Conservation (phyloP, 2,113 vertebrate genomes). For the Podilymbus podiceps region DNA sequence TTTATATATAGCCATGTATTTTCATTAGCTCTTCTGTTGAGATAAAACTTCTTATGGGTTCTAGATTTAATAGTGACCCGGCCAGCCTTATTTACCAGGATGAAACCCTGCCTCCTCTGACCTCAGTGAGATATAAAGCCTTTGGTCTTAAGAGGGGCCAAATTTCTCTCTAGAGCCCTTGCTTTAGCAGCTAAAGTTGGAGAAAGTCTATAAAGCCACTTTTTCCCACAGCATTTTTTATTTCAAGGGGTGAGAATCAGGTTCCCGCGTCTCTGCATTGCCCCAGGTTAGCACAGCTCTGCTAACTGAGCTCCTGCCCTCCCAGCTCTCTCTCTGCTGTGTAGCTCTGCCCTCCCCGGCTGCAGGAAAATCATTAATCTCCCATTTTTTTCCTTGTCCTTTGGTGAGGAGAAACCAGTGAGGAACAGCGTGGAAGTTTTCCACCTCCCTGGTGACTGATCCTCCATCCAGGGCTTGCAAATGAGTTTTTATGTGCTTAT, state of each 20-base stretch:
- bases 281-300: background rate
- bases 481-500: background rate
- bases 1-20: background rate
- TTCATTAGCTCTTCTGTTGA: background rate
- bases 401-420: background rate
- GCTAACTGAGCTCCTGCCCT: background rate
- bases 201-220: background rate
- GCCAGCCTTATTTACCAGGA: background rate
- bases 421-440: background rate
- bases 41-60: background rate
- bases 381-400: background rate
- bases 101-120: background rate
- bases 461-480: background rate
- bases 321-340: background rate
- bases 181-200: background rate
- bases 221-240: background rate
- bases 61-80: background rate
- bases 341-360: rapidly evolving
- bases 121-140: background rate
- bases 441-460: rapidly evolving
- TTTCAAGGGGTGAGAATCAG: background rate
- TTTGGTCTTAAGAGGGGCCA: background rate
- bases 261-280: background rate
- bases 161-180: background rate
- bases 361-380: constrained; percentile 18